Evolutionary conservation across 2,113 vertebrate genomes (phyloP), one percentile per base, ranked within the genome.

Genomic region (Datnioides undecimradiatus): DNA sequence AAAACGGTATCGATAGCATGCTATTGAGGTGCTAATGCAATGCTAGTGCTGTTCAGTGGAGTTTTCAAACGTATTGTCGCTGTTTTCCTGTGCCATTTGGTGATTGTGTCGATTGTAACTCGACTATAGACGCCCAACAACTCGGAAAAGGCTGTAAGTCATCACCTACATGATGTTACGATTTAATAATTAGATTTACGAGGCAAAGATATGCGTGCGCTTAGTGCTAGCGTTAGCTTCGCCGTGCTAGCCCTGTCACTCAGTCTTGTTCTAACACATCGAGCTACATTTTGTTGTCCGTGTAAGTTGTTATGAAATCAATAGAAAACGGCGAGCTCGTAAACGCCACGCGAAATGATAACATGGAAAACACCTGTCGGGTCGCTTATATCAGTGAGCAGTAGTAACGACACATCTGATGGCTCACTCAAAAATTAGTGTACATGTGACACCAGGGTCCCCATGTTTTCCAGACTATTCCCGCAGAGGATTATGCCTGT

Each of bases 391-490:
- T 45, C 27, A n/a, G 21, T 41, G 49, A 69, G 49, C 5, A 14
- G 9, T 33, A 25, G 23, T 43, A 9, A 17, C 40, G 19, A n/a
- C 11, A 48, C 13, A 17, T 40, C 13, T 48, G 34, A 48, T n/a
- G 27, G 25, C 4, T 14, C 31, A 45, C 29, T 49, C 25, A 43
- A 38, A 19, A 31, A 45, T 7, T 12, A 11, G 33, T 21, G 41
- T 59, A 52, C 33, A 78, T 76, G 88, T 74, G 77, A 81, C 72
- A 60, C 34, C 17, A 4, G 46, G 7, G 7, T 45, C 51, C 11
- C 43, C 62, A 12, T 51, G 60, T 75, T 83, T 80, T 71, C 82
- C 60, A 87, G 81, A 76, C 25, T 36, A 5, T 83, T 77, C 72
- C 51, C 3, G 4, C 10, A 60, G 41, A 46, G 23, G 19, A 46